A percentile compares a stretch with the other conserved stretches of the same genome.
Conservation (phyloP, 2,888 invertebrate species). For the Tetheella fluctuosa region DNA sequence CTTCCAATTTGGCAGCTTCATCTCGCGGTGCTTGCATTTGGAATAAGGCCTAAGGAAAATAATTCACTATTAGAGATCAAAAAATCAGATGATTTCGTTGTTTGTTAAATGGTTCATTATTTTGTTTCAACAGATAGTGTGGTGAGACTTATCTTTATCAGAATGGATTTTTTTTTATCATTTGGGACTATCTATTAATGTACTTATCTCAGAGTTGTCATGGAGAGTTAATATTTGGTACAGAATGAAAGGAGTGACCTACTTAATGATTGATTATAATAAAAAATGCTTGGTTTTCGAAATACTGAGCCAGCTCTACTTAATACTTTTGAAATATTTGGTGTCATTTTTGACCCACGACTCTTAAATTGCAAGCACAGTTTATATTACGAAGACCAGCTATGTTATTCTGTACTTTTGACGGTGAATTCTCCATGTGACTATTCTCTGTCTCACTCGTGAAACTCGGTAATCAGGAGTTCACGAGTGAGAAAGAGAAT, state of each 20-base stretch:
- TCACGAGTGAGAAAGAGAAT: too few relatives aligned
- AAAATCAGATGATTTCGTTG: not conserved
- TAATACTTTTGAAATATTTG: too few relatives aligned
- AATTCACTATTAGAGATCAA: not conserved
- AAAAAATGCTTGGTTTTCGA: too few relatives aligned
- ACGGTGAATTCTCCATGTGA: too few relatives aligned
- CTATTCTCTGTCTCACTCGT: too few relatives aligned
- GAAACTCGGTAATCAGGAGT: too few relatives aligned
- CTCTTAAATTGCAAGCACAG: too few relatives aligned
- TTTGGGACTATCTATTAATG: not conserved
- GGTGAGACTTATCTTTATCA: not conserved
- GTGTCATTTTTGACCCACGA: too few relatives aligned
- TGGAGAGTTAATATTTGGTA: not conserved
- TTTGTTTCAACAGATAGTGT: not conserved
- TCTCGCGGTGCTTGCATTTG: constrained; percentile 94
- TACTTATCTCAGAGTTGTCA: not conserved
- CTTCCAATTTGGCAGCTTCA: constrained; percentile 95
- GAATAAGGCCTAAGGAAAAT: constrained; percentile 86
- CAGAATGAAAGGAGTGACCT: not conserved
- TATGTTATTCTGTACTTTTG: too few relatives aligned
- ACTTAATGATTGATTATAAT: not conserved
- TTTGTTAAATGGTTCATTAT: not conserved
- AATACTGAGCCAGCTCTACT: too few relatives aligned
- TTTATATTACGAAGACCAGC: too few relatives aligned
- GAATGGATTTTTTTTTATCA: not conserved